These are phyloP conservation scores for Macrotrachela quadricornifera DNA, from an alignment of 1,140 invertebrate species.

Conservation along the genomic window DNA sequence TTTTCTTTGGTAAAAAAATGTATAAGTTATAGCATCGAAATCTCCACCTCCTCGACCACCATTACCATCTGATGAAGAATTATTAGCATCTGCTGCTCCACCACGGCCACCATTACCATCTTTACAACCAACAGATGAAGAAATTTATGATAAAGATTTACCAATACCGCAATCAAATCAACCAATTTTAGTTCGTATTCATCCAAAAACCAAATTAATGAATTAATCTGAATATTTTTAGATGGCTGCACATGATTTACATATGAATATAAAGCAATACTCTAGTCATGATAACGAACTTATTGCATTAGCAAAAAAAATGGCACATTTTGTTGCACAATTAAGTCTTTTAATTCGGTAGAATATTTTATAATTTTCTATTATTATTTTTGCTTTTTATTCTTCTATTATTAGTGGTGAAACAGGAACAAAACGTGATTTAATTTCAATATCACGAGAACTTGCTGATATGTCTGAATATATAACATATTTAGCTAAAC, in stretches of 20 bases:
- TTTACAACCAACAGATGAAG: slow-evolving; percentile 46
- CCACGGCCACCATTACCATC: slow-evolving; percentile 60
- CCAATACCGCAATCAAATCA: slow-evolving; percentile 75
- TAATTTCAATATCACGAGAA: slow-evolving; percentile 87
- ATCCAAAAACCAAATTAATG: background rate
- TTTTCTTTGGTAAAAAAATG: too few species aligned
- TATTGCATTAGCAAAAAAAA: slow-evolving; percentile 87
- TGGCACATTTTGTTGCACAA: slow-evolving; percentile 90
- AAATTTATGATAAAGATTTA: slow-evolving; percentile 47
- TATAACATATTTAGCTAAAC: slow-evolving; percentile 84
- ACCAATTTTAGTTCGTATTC: slow-evolving; percentile 74
- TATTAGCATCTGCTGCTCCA: slow-evolving; percentile 42
- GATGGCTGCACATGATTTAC: slow-evolving; percentile 91
- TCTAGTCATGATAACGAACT: slow-evolving; percentile 98
- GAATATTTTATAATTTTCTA: background rate
- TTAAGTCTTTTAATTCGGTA: slow-evolving; percentile 71
- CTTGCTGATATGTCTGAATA: slow-evolving; percentile 95
- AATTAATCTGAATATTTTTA: slow-evolving; percentile 25
- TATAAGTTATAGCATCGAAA: background rate
- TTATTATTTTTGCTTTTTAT: too few species aligned
- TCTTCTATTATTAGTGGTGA: slow-evolving; percentile 43
- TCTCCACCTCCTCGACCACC: background rate
- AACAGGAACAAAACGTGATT: slow-evolving; percentile 77
- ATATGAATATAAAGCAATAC: slow-evolving; percentile 93
- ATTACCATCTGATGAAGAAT: slow-evolving; percentile 8